Conservation (phyloP, 2,888 invertebrate species). For the Scaptomyza polygonia region DNA sequence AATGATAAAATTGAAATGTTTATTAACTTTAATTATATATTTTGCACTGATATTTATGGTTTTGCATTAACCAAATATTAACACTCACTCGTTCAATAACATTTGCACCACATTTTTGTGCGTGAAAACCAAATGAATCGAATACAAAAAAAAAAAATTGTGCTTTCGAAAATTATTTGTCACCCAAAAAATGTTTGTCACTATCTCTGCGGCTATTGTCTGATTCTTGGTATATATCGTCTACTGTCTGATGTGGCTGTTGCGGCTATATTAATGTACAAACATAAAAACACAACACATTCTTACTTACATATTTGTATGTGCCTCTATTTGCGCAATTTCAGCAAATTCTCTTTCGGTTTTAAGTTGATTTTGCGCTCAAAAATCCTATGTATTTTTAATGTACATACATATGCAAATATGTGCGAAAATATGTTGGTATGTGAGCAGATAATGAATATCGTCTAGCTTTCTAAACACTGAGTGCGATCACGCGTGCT, state of each 20-base stretch:
- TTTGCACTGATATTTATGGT: background rate
- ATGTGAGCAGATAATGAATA: conserved; percentile 13
- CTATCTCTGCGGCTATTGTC: conserved; percentile 53
- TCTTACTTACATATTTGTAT: background rate
- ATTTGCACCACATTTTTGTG: conserved; percentile 7
- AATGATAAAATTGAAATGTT: no score
- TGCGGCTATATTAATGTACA: conserved; percentile 7
- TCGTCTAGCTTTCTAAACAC: conserved; percentile 14
- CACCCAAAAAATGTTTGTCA: conserved; percentile 49
- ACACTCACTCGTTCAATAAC: conserved; percentile 10
- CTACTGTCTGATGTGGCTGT: conserved; percentile 16
- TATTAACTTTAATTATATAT: no score
- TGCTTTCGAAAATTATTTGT: conserved; percentile 53
- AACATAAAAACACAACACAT: background rate
- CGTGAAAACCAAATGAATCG: conserved; percentile 17
- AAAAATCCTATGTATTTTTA: conserved; percentile 1
- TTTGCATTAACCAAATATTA: background rate
- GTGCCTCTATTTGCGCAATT: conserved; percentile 48
- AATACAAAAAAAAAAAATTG: conserved; percentile 29
- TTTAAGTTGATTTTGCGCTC: conserved; percentile 15
- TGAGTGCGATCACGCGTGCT: conserved; percentile 20
- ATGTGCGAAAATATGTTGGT: no score
- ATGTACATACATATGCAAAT: background rate
- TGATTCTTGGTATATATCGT: conserved; percentile 35
- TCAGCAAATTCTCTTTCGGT: conserved; percentile 50